Conservation (phyloP, 2,113 vertebrate genomes). For the Setophaga petechia region DNA sequence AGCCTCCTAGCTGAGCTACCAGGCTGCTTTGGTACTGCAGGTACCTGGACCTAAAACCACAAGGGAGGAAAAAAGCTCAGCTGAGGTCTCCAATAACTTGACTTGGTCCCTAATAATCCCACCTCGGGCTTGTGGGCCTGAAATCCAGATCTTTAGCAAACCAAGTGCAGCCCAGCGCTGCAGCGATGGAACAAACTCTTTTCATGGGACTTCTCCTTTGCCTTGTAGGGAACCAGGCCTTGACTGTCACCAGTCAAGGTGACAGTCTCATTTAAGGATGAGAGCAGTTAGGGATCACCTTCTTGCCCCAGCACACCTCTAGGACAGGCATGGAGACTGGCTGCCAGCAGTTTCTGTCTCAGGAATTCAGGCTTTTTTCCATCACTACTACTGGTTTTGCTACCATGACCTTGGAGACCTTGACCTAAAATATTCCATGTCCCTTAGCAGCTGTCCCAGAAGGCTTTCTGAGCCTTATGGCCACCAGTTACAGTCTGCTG, state of each 20-base stretch:
- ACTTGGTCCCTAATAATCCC: not conserved
- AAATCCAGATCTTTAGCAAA: not conserved
- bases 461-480: not conserved
- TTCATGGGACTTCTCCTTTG: not conserved
- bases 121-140: not conserved
- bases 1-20: not conserved
- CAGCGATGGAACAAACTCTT: not conserved
- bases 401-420: not conserved
- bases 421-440: not conserved
- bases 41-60: not conserved
- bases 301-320: not conserved
- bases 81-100: not conserved
- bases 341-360: not conserved
- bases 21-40: not conserved
- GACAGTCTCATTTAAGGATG: not conserved
- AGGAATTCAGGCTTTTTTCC: not conserved
- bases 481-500: not conserved
- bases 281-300: not conserved
- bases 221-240: not conserved
- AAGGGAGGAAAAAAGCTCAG: not conserved
- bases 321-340: not conserved
- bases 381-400: not conserved
- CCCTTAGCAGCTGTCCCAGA: not conserved
- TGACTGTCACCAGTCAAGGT: not conserved
- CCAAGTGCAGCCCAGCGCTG: fast-evolving